Evolutionary conservation across 2,113 vertebrate genomes (phyloP), one percentile per base, ranked within the genome.

Genomic region (Nanger granti): DNA sequence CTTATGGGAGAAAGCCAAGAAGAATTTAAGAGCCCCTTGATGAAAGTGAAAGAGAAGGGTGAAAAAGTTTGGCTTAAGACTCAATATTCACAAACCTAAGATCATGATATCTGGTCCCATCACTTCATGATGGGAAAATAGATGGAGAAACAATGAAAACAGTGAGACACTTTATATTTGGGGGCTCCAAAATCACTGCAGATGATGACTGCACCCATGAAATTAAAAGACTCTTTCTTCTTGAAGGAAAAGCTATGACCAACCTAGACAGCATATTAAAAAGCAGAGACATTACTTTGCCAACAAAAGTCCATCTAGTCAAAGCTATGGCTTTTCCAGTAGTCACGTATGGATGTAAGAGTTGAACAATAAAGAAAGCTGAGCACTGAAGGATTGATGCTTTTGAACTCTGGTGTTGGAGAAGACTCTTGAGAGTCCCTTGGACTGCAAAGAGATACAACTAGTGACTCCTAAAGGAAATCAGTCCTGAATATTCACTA

Each of bases 371-470:
- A 12, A 73, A 37, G 69, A 73, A 37, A 73, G 8, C 69, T 73
- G 69, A 41, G 69, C 0, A 0, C n/a, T 0, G 0, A 73, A 73
- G 18, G 2, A 73, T 37, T 73, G n/a, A 73, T 12, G n/a, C 9
- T 73, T 73, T 22, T 37, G 20, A 73, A 37, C 20, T 73, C 2
- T 73, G 69, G n/a, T 73, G 3, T 24, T 37, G n/a, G 20, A 73
- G 69, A 73, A 37, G 20, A 73, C 69, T 37, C n/a, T 73, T 73
- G n/a, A 37, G n/a, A 73, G n/a, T 37, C n/a, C n/a, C 66, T 73
- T 37, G 66, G n/a, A 73, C 20, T 11, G 66, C 18, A 73, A 73
- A 22, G n/a, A 73, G 9, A 73, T 24, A 20, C 9, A 37, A 73
- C 66, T n/a, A 73, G n/a, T 37, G 18, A 20, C 37, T 73, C n/a